Conservation (phyloP, 2,797 vertebrate species). For the Enteromius anoplus region DNA sequence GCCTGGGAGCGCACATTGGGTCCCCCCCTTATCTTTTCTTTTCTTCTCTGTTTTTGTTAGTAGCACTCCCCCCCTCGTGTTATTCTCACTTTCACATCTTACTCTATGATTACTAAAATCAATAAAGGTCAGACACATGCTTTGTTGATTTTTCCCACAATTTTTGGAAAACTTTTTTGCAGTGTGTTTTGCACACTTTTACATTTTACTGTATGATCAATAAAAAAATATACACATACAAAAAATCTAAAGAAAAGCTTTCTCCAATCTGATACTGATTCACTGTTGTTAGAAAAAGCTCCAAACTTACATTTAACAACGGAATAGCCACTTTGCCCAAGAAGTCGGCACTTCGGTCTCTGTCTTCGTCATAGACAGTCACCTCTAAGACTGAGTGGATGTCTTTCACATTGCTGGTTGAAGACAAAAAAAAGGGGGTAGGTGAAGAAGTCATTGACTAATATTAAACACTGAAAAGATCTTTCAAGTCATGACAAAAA, state of each 20-base stretch:
- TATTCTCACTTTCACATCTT: slow-evolving; percentile 26
- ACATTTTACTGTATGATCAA: not conserved
- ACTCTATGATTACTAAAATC: slow-evolving; percentile 15
- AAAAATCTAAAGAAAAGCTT: not conserved
- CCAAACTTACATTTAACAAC: slow-evolving; percentile 91
- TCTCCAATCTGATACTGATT: not conserved
- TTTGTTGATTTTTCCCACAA: not conserved
- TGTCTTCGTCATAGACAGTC: slow-evolving; percentile 95
- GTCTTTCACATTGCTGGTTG: slow-evolving; percentile 94
- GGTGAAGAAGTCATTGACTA: slow-evolving; percentile 55
- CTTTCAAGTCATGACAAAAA: slow-evolving; percentile 53
- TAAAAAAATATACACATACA: not conserved
- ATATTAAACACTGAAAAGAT: slow-evolving; percentile 60
- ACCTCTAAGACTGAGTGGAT: slow-evolving; percentile 97
- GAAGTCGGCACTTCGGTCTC: slow-evolving; percentile 95
- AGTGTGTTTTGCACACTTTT: not conserved
- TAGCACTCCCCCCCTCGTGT: slow-evolving; percentile 44
- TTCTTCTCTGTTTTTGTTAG: slow-evolving; percentile 61
- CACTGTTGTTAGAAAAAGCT: not conserved
- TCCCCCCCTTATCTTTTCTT: slow-evolving; percentile 64
- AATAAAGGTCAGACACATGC: not conserved
- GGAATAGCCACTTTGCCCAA: slow-evolving; percentile 97
- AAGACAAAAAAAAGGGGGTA: slow-evolving; percentile 58
- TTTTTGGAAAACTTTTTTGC: not conserved
- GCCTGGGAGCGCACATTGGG: slow-evolving; percentile 79